These are phyloP conservation scores for Anableps anableps DNA, from an alignment of 2,797 vertebrate genomes.

Conservation along the genomic window DNA sequence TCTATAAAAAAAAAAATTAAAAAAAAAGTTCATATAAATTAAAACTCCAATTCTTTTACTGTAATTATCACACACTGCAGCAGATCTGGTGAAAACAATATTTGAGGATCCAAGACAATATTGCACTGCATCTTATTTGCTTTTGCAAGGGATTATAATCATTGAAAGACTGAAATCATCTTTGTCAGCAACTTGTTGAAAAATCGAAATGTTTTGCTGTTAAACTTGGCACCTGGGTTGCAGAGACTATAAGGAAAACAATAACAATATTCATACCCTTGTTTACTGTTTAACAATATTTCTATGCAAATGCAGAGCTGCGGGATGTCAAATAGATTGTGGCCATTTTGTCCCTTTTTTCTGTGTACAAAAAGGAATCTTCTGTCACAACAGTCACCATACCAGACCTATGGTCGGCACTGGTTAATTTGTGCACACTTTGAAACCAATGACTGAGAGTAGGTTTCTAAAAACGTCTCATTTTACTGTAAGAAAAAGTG, in stretches of 20 bases:
- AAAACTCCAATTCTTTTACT: background rate
- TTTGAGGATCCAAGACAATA: background rate
- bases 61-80: background rate
- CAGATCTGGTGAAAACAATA: background rate
- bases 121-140: background rate
- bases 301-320: background rate
- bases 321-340: background rate
- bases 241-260: background rate
- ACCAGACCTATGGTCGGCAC: background rate
- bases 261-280: background rate
- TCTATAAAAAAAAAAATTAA: too few relatives aligned
- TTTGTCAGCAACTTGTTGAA: background rate
- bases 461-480: background rate
- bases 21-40: background rate
- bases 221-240: background rate
- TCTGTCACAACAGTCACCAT: background rate
- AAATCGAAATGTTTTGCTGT: background rate
- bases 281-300: background rate
- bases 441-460: background rate
- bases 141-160: background rate
- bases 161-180: background rate
- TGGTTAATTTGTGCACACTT: background rate
- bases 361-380: background rate
- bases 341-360: background rate
- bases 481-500: background rate